Base-by-base conservation (phyloP, 1,140 invertebrate genomes). In the Drosophila eugracilis region DNA sequence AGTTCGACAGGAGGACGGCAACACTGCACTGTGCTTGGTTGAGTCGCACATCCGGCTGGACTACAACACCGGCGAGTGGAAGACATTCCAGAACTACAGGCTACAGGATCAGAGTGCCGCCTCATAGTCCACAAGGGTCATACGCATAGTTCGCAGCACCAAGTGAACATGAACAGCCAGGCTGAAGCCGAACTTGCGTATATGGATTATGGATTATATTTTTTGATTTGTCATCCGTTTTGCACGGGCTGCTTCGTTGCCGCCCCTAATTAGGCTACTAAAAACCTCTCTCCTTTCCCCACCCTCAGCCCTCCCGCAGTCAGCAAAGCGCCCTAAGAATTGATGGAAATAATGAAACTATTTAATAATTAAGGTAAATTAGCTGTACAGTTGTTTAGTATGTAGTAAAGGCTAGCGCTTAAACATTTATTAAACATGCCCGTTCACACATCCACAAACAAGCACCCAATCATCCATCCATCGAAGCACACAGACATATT, bases 21-120 rank as follows among this genome's bases (percentile, higher is more conserved):
- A 93, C 4, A 92, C 92, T 12, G 91, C 94, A 1, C 92, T 93
- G 5, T 94, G 95, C 92, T 92, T 95, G 39, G 95, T 96, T 0
- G 96, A 97, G 90, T 96, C 95, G 0, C 96, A 96, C 89, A 97
- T 97, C 92, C 96, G 97, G 91, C 96, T 97, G 95, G 97, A 97
- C 90, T 97, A 97, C 90, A 95, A 94, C 50, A 96, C 95, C 37
- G 96, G 96, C 14, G 96, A 97, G 91, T 97, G 96, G 96, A 96
- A 97, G 89, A 93, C 95, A 69, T 95, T 97, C 76, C 95, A 96
- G 80, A 97, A 97, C 79, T 94, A 93, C 75, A 91, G 94, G 58
- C 89, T 93, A 30, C 90, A 93, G 36, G 93, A 92, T 60, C 91
- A 91, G 72, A 89, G 28, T 24, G 74, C 78, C 12, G 83, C 83